Conservation (phyloP, 2,113 vertebrate species). For the Charadrius vociferus region DNA sequence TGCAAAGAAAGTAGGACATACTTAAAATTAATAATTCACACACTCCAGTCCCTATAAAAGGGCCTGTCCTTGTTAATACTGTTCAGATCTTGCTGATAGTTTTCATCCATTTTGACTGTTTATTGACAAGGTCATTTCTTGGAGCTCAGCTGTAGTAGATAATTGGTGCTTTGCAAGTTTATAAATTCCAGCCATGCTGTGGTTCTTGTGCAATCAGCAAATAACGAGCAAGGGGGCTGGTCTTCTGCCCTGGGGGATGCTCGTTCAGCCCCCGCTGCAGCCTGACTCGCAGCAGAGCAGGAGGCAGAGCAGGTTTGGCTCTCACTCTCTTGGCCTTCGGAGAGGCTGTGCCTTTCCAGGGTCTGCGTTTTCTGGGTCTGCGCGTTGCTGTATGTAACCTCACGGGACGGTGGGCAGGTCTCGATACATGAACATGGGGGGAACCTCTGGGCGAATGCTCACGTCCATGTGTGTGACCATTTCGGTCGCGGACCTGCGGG, state of each 20-base stretch:
- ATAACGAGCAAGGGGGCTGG: background rate
- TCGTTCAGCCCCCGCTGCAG: background rate
- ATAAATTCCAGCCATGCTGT: rapidly evolving
- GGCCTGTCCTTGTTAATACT: background rate
- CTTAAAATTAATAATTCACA: background rate
- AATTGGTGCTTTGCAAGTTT: background rate
- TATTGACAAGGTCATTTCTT: background rate
- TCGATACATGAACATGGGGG: rapidly evolving
- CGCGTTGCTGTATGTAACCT: background rate
- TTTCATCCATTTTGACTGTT: background rate
- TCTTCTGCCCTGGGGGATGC: no score
- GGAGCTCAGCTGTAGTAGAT: background rate
- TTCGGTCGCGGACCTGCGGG: background rate
- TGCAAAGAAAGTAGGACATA: background rate
- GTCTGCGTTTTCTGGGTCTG: background rate
- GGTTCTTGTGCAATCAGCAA: background rate
- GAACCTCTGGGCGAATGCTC: background rate
- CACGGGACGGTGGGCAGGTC: background rate
- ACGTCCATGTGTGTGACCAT: rapidly evolving
- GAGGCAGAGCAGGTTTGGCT: no score
- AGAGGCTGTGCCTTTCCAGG: background rate
- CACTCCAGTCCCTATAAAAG: background rate
- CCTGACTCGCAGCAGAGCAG: rapidly evolving
- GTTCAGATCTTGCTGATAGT: background rate
- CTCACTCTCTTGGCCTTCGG: background rate